phyloP scores from a whole-genome alignment of 2,888 invertebrate species.

The Linnaemya vulpina region DNA sequence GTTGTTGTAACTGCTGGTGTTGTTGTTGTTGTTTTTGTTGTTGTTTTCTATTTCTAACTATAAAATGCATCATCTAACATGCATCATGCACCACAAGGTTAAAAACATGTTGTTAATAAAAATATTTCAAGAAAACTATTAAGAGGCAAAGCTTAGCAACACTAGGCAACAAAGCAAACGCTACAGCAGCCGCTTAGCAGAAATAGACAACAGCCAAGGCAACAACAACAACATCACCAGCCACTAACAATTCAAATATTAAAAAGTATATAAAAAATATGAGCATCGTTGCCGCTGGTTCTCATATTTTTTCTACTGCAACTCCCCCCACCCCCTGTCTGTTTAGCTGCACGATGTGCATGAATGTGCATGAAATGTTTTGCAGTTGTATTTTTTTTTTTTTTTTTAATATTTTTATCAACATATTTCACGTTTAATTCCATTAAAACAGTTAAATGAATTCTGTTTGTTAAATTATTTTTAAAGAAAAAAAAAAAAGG shows the following conservation, averaged over 20 bases:
- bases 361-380: conserved; percentile 8
- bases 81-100: conserved; percentile 67
- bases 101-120: conserved; percentile 57
- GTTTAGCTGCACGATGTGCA: not conserved
- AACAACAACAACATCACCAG: conserved; percentile 1
- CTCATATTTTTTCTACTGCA: not conserved
- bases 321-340: not conserved
- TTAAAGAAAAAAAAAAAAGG: conserved; percentile 11
- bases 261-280: not conserved
- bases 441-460: conserved; percentile 56
- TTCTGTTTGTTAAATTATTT: conserved; percentile 59
- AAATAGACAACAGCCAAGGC: conserved; percentile 8
- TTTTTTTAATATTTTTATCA: not conserved
- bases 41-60: conserved; percentile 61
- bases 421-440: conserved; percentile 52
- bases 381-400: not conserved
- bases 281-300: conserved; percentile 23
- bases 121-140: conserved; percentile 5
- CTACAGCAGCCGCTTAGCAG: conserved; percentile 23
- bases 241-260: conserved; percentile 21
- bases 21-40: conserved; percentile 23
- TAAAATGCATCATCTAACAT: conserved; percentile 72
- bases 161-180: conserved; percentile 4
- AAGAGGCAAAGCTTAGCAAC: conserved; percentile 46
- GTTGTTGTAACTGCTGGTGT: not conserved